Evolutionary conservation across 2,797 vertebrate species (phyloP), one percentile per base, ranked within the genome.

Genomic region (Lemur catta): DNA sequence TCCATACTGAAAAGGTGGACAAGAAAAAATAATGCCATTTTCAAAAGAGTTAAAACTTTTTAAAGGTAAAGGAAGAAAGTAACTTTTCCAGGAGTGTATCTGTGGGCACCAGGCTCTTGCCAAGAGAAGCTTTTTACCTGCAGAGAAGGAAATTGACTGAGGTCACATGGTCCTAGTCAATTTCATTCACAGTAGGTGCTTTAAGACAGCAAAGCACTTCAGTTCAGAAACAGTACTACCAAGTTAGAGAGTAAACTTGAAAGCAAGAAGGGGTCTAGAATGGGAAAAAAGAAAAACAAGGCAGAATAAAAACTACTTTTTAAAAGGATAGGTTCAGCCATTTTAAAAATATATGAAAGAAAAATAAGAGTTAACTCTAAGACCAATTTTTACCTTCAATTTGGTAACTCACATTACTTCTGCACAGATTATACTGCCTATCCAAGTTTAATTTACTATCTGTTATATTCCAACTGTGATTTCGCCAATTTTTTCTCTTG

Each of bases 161-260:
- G 95, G 93, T 96, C 65, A 93, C 85, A 74, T 89, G 96, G 95
- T 95, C 87, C 88, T 92, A 96, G 92, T 65, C 97, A 98, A 98
- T 98, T 97, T 98, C 93, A 89, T 89, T 98, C 97, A 93, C 96
- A 97, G 97, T 92, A 97, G 93, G 96, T 63, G 95, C 93, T 94
- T 97, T 93, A 97, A 98, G 84, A 96, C 33, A 86, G 90, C 26
- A 93, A 97, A 97, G 97, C 85, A 95, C 85, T 91, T 94, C 43
- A 92, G 90, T 75, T 95, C 84, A 87, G 28, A 92, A 95, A 94
- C 55, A 90, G 85, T 78, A 67, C 95, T 76, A 97, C 97, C 85
- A 97, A 92, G 91, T 96, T 91, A 90, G 3, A 96, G 50, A 57
- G 57, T 61, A 55, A 97, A 97, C 61, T 41, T 96, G 95, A 96